These are phyloP conservation scores for Triplophysa siluroides DNA, from an alignment of 2,113 vertebrate genomes.

Conservation along the genomic window DNA sequence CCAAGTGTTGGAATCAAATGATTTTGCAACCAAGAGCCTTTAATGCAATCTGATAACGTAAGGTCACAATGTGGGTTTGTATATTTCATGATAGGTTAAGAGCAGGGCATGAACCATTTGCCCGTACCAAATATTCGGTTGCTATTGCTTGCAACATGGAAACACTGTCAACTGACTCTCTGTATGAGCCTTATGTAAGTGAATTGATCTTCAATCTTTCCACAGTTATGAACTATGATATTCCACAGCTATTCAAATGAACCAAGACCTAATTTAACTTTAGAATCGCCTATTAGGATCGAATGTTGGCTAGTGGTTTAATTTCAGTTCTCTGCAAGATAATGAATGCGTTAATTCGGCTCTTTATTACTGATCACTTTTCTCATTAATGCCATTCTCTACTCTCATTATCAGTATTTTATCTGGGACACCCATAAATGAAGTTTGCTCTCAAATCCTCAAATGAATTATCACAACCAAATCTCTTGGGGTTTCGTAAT, in stretches of 20 bases:
- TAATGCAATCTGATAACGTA: conserved; percentile 17
- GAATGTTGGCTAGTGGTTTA: background rate
- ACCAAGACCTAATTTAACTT: conserved; percentile 3
- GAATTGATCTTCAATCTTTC: background rate
- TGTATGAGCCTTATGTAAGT: background rate
- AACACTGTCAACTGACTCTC: background rate
- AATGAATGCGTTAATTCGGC: background rate
- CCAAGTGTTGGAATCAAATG: background rate
- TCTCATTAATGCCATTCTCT: conserved; percentile 52
- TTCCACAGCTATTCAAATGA: background rate
- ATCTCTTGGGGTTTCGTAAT: conserved; percentile 55
- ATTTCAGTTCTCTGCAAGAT: conserved; percentile 11
- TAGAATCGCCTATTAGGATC: background rate
- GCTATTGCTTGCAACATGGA: background rate
- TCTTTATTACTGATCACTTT: conserved; percentile 40
- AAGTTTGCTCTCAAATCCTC: conserved; percentile 57
- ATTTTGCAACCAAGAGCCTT: background rate
- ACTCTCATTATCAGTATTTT: conserved; percentile 59
- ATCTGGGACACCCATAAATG: conserved; percentile 70
- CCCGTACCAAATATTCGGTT: background rate
- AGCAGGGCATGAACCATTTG: background rate
- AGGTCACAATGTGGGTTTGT: conserved; percentile 10
- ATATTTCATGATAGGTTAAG: conserved; percentile 7
- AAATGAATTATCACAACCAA: conserved; percentile 54
- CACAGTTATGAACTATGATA: background rate